These are phyloP conservation scores for Halcyon leucocephala DNA, from an alignment of 2,797 vertebrate species.

Conservation along the genomic window DNA sequence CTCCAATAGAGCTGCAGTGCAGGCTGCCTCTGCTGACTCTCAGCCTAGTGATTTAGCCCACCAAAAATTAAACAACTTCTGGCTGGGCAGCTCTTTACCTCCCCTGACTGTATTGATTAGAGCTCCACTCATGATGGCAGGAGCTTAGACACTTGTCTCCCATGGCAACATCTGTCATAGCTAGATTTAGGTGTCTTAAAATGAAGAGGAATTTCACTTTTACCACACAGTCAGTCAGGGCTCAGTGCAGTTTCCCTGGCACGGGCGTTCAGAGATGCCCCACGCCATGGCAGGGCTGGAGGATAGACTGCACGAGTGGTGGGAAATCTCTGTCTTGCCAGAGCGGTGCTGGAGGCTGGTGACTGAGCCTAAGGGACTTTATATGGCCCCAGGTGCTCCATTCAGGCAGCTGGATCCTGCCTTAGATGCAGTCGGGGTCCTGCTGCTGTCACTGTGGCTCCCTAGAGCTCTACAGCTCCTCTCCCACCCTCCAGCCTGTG, in stretches of 20 bases:
- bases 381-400: not conserved
- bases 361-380: not conserved
- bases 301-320: not conserved
- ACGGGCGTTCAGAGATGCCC: not conserved
- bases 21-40: not conserved
- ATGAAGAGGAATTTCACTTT: not conserved
- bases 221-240: not conserved
- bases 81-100: not conserved
- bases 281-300: not conserved
- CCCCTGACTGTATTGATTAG: not conserved
- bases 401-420: not conserved
- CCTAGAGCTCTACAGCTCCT: not conserved
- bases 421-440: rapidly evolving
- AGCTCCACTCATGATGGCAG: not conserved
- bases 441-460: not conserved
- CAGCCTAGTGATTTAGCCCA: not conserved
- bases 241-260: not conserved
- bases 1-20: not conserved
- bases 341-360: not conserved
- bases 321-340: not conserved
- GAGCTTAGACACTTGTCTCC: conserved; percentile 4
- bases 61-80: not conserved
- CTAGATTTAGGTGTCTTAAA: not conserved
- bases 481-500: not conserved
- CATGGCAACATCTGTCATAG: conserved; percentile 40